A percentile compares a stretch with the other conserved stretches of the same genome.
These are phyloP conservation scores for Spea hammondii DNA, from an alignment of 2,797 vertebrate species.

Conservation along the genomic window DNA sequence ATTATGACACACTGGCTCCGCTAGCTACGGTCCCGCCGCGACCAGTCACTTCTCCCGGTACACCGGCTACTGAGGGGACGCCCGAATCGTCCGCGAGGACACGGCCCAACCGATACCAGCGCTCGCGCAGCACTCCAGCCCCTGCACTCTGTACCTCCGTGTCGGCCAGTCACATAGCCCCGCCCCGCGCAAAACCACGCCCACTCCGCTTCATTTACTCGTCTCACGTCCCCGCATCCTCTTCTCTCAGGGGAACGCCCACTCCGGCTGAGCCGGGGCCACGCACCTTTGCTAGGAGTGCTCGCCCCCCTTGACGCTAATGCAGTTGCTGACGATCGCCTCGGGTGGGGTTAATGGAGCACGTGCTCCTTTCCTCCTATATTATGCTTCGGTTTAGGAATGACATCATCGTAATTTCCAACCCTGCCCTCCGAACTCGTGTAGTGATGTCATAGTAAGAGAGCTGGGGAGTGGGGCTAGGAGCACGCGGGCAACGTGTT, in stretches of 20 bases:
- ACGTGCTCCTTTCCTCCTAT: conserved; percentile 44
- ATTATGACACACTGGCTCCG: background rate
- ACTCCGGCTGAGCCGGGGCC: background rate
- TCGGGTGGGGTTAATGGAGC: background rate
- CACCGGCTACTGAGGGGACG: background rate
- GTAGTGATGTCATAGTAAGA: no score
- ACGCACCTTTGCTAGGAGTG: background rate
- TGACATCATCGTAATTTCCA: background rate
- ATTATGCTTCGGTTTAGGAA: conserved; percentile 11
- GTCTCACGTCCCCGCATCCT: background rate
- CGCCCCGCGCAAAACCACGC: background rate
- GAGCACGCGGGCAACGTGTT: no score
- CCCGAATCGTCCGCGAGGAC: background rate
- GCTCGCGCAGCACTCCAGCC: conserved; percentile 17
- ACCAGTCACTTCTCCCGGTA: background rate
- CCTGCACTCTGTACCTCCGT: background rate
- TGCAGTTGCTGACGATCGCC: background rate
- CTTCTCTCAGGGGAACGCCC: background rate
- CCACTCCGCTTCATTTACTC: conserved; percentile 8
- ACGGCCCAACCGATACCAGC: conserved; percentile 30
- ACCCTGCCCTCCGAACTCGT: background rate
- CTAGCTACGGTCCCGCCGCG: background rate
- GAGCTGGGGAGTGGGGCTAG: no score
- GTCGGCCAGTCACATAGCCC: conserved; percentile 7
- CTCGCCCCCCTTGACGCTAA: background rate